phyloP scores from a whole-genome alignment of 2,113 vertebrate species.

The Pyrgilauda ruficollis region DNA sequence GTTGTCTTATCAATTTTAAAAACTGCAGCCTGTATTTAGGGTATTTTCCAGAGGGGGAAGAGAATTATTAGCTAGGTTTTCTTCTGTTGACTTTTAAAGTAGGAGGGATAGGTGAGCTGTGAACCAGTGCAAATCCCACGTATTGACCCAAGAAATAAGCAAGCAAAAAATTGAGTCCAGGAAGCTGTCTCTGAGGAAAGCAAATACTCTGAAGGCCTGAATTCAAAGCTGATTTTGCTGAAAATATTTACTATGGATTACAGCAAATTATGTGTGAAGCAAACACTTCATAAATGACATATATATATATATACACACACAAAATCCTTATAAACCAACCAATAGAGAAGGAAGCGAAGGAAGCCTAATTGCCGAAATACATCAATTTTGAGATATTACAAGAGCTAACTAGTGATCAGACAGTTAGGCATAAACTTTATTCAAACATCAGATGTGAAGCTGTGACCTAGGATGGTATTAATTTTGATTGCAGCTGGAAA shows the following conservation, averaged over 20 bases:
- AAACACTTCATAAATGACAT: neutral
- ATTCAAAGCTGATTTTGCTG: neutral
- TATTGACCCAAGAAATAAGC: neutral
- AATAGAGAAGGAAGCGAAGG: neutral
- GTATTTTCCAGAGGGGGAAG: neutral
- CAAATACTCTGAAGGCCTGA: neutral
- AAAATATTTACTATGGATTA: neutral
- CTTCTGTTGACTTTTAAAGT: neutral
- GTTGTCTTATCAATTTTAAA: neutral
- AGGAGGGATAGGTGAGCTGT: neutral
- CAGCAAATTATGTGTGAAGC: neutral
- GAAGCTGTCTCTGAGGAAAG: neutral
- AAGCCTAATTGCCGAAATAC: neutral
- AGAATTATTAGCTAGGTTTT: neutral
- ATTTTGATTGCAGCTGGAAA: neutral
- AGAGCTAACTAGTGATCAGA: neutral
- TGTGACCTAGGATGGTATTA: neutral
- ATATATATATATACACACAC: accelerated
- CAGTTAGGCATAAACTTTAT: neutral
- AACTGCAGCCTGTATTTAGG: neutral
- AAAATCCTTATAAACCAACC: neutral
- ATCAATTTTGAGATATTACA: neutral
- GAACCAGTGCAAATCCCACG: neutral
- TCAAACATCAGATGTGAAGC: neutral
- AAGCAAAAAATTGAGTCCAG: neutral